Evolutionary conservation across 2,888 invertebrate genomes (phyloP).

Genomic region (Platypus cylindrus): DNA sequence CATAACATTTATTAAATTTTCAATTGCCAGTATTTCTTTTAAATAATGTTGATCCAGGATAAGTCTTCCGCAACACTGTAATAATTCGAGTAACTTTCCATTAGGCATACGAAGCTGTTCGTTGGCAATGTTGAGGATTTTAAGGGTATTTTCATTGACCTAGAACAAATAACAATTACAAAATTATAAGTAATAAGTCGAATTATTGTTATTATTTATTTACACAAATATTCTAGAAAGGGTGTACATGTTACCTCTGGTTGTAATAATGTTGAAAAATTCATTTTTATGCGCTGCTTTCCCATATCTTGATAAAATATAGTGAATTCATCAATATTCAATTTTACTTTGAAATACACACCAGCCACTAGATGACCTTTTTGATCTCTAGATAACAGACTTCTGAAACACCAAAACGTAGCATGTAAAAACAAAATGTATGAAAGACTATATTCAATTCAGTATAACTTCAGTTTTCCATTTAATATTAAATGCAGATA

Average conservation of each 20-base stretch:
- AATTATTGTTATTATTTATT: no score
- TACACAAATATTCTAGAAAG: background rate
- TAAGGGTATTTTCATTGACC: conserved; percentile 47
- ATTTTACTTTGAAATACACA: conserved; percentile 67
- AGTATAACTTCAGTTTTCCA: no score
- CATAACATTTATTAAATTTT: conserved; percentile 66
- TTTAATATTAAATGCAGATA: background rate
- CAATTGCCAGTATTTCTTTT: conserved; percentile 64
- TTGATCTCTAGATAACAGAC: conserved; percentile 67
- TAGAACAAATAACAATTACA: conserved; percentile 26
- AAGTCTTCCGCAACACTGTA: conserved; percentile 53
- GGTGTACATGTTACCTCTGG: conserved; percentile 23
- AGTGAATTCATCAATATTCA: conserved; percentile 50
- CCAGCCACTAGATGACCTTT: conserved; percentile 76
- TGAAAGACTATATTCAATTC: no score
- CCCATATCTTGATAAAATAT: conserved; percentile 63
- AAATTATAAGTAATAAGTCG: no score
- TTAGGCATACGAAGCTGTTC: conserved; percentile 56
- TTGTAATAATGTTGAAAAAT: conserved; percentile 52
- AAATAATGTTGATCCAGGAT: conserved; percentile 61
- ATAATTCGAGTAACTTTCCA: conserved; percentile 47
- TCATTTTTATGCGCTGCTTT: conserved; percentile 59
- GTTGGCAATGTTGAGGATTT: conserved; percentile 55
- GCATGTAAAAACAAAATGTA: background rate
- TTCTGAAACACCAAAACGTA: conserved; percentile 61